These are phyloP conservation scores for Drosophila helvetica DNA, from an alignment of 2,888 invertebrate genomes.

Conservation along the genomic window DNA sequence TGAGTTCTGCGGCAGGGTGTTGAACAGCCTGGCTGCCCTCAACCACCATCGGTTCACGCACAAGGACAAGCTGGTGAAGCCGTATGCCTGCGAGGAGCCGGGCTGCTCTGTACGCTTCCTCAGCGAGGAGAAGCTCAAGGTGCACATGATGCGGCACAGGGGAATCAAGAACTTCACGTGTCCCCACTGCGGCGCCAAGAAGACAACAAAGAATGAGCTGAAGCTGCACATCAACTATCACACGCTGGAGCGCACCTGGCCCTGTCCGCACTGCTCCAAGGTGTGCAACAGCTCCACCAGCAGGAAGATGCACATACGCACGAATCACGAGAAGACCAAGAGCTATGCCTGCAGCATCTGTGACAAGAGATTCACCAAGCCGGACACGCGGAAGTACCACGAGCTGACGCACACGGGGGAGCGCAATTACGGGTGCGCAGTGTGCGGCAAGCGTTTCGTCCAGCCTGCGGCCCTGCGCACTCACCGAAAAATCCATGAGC, in stretches of 20 bases:
- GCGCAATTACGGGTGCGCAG: constrained; percentile 75
- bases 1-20: constrained; percentile 79
- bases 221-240: constrained; percentile 81
- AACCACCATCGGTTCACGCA: constrained; percentile 78
- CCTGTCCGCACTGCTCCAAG: constrained; percentile 74
- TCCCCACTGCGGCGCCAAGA: constrained; percentile 77
- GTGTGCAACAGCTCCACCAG: constrained; percentile 80
- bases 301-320: constrained; percentile 74
- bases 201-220: constrained; percentile 80
- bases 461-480: constrained; percentile 79
- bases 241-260: constrained; percentile 78
- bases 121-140: constrained; percentile 75
- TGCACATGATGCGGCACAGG: constrained; percentile 81
- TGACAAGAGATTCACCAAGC: constrained; percentile 77
- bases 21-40: constrained; percentile 70
- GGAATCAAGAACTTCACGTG: constrained; percentile 81
- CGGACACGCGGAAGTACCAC: constrained; percentile 81
- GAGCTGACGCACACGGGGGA: constrained; percentile 83
- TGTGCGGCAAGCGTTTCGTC: constrained; percentile 76
- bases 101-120: constrained; percentile 71
- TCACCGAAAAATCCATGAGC: constrained; percentile 75
- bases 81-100: constrained; percentile 67
- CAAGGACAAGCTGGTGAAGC: constrained; percentile 70
- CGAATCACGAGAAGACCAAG: constrained; percentile 77
- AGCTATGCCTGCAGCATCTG: constrained; percentile 78